A percentile compares a stretch with the other conserved stretches of the same genome.
phyloP scores from a whole-genome alignment of 2,113 vertebrate species.

The Puntigrus tetrazona region DNA sequence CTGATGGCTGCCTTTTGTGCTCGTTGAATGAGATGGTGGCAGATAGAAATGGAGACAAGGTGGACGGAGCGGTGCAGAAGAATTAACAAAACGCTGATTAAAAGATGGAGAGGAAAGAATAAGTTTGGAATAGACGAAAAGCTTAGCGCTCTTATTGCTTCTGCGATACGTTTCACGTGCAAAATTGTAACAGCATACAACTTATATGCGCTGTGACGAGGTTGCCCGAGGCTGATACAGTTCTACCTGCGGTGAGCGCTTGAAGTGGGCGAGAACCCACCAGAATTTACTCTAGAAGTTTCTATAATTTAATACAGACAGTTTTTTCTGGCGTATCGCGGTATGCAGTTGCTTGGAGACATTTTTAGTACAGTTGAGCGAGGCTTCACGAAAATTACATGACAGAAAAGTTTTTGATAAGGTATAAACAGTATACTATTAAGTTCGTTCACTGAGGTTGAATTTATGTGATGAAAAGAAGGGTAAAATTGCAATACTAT shows the following conservation, averaged over 20 bases:
- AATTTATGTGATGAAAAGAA: not conserved
- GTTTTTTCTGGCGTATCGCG: not conserved
- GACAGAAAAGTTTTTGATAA: no score
- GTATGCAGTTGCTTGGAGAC: not conserved
- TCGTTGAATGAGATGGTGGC: slow-evolving; percentile 40
- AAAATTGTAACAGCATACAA: not conserved
- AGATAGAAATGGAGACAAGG: slow-evolving; percentile 32
- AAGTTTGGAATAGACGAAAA: not conserved
- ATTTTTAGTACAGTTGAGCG: not conserved
- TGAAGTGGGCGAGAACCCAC: not conserved
- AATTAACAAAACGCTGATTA: slow-evolving; percentile 19
- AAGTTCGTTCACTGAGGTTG: not conserved
- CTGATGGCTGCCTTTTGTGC: slow-evolving; percentile 18
- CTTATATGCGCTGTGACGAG: no score
- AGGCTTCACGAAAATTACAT: not conserved
- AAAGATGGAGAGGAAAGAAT: not conserved
- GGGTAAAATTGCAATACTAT: no score
- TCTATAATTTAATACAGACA: not conserved
- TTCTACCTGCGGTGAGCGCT: not conserved
- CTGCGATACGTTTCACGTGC: not conserved
- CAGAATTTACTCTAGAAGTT: not conserved
- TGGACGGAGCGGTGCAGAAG: slow-evolving; percentile 49
- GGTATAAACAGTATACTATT: no score
- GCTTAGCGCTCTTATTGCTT: not conserved
- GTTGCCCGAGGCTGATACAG: not conserved